A percentile compares a stretch with the other conserved stretches of the same genome.
Conservation (phyloP, 2,113 vertebrate species). For the Leucopsar rothschildi region DNA sequence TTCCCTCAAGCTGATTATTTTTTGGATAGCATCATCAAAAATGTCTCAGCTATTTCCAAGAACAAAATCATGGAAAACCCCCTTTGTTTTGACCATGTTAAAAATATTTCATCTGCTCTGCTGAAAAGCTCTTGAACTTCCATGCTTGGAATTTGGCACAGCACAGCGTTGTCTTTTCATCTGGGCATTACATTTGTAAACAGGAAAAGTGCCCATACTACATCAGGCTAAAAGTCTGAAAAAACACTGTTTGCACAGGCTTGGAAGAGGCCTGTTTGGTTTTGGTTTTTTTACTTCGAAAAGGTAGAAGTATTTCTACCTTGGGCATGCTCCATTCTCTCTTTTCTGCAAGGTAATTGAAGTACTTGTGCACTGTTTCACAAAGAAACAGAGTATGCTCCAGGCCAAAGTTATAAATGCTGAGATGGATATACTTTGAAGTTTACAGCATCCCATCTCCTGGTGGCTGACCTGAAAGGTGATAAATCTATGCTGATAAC, state of each 20-base stretch:
- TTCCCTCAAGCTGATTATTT: constrained; percentile 8
- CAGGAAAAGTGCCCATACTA: background rate
- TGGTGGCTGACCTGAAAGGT: background rate
- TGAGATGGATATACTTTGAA: background rate
- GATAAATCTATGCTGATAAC: constrained; percentile 24
- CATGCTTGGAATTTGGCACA: constrained; percentile 4
- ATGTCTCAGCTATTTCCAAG: constrained; percentile 4
- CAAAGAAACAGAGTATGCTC: background rate
- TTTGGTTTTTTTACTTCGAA: background rate
- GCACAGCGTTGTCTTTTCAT: background rate
- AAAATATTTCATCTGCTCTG: background rate
- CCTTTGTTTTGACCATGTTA: background rate
- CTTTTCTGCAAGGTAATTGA: background rate
- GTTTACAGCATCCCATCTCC: background rate
- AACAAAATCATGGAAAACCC: background rate
- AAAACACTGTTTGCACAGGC: background rate
- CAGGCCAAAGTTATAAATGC: background rate
- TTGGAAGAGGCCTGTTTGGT: background rate
- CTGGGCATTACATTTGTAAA: background rate
- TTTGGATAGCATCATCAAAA: background rate
- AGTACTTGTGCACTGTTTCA: background rate
- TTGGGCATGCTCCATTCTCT: background rate
- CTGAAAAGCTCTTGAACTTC: background rate
- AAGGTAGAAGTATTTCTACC: background rate
- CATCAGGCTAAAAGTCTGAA: background rate